These are phyloP conservation scores for Diabrotica balteata DNA, from an alignment of 2,888 invertebrate species.

Conservation along the genomic window DNA sequence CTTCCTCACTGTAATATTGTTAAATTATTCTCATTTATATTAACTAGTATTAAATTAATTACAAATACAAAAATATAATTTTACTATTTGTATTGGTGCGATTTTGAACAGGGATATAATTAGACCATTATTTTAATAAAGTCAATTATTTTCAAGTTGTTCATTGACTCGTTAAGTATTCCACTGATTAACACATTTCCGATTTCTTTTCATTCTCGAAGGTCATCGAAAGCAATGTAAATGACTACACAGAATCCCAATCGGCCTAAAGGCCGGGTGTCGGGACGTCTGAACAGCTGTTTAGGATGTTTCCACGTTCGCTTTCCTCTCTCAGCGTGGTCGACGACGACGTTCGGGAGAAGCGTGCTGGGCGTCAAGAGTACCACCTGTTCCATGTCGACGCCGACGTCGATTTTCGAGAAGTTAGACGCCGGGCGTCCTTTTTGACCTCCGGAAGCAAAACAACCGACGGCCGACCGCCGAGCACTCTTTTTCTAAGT, in stretches of 20 bases:
- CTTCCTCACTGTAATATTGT: no score
- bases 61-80: no score
- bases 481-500: neutral
- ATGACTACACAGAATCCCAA: slow-evolving; percentile 9
- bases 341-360: slow-evolving; percentile 9
- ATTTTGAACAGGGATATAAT: no score
- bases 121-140: no score
- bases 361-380: slow-evolving; percentile 36
- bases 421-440: slow-evolving; percentile 20
- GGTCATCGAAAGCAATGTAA: slow-evolving; percentile 14
- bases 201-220: neutral
- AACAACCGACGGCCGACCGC: slow-evolving; percentile 13
- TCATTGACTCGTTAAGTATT: no score
- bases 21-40: no score
- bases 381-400: slow-evolving; percentile 39
- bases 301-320: slow-evolving; percentile 23
- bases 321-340: slow-evolving; percentile 6
- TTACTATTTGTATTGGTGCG: no score
- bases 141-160: no score
- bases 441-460: slow-evolving; percentile 29
- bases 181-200: no score
- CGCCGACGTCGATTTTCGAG: slow-evolving; percentile 14
- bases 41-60: no score
- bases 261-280: slow-evolving; percentile 12
- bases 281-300: slow-evolving; percentile 25